Evolutionary conservation across 2,113 vertebrate species (phyloP).

Genomic region (Gobio gobio): DNA sequence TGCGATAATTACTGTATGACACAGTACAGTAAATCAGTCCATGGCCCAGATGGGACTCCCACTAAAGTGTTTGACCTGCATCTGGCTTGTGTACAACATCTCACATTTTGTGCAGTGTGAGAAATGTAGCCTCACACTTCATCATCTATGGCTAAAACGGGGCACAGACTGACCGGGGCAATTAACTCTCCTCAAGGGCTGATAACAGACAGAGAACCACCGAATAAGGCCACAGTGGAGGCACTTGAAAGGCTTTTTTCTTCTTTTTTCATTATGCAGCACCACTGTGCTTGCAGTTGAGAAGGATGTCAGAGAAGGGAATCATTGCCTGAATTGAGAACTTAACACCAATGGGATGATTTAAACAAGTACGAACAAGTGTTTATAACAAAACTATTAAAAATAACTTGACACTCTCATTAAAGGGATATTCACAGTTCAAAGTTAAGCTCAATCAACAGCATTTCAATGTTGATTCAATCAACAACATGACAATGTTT

Average conservation of each 20-base stretch:
- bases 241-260: conserved; percentile 54
- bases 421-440: neutral
- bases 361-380: conserved; percentile 48
- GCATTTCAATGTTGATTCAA: neutral
- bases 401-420: conserved; percentile 46
- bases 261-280: conserved; percentile 47
- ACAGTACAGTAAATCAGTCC: conserved; percentile 41
- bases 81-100: conserved; percentile 54
- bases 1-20: conserved; percentile 31
- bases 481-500: too few relatives aligned
- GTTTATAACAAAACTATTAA: conserved; percentile 28
- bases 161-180: conserved; percentile 46
- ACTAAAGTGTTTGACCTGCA: conserved; percentile 45
- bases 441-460: neutral
- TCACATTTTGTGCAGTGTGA: conserved; percentile 40
- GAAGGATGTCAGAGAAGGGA: conserved; percentile 52
- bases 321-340: conserved; percentile 46
- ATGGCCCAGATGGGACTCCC: conserved; percentile 22
- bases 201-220: conserved; percentile 49
- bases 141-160: conserved; percentile 45
- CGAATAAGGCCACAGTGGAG: conserved; percentile 29
- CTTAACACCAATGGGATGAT: conserved; percentile 21
- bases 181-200: conserved; percentile 53
- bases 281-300: conserved; percentile 52
- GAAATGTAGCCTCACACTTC: conserved; percentile 48